Evolutionary conservation across 2,888 invertebrate species (phyloP).

Genomic region (Sicus ferrugineus): DNA sequence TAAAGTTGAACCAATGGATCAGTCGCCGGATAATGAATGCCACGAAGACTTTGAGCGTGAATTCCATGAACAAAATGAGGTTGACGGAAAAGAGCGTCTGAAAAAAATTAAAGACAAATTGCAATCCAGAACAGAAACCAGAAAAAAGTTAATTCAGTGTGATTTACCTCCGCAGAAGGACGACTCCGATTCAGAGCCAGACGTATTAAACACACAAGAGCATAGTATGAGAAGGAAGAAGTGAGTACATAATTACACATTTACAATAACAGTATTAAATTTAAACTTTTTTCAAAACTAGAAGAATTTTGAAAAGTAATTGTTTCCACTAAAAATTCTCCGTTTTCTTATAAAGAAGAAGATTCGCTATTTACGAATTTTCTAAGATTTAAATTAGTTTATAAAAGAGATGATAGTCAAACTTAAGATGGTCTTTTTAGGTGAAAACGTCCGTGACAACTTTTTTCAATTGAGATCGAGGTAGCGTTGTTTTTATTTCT

Average conservation of each 20-base stretch:
- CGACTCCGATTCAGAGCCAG: constrained; percentile 66
- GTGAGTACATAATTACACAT: constrained; percentile 61
- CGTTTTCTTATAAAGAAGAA: too few relatives aligned
- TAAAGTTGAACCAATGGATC: constrained; percentile 38
- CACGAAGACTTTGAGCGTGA: constrained; percentile 47
- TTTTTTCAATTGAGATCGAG: too few relatives aligned
- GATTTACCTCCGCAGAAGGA: constrained; percentile 23
- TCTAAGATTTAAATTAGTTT: too few relatives aligned
- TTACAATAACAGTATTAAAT: not conserved
- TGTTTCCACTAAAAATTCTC: too few relatives aligned
- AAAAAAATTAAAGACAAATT: constrained; percentile 65
- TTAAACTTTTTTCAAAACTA: not conserved
- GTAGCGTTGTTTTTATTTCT: too few relatives aligned
- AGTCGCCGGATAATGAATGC: constrained; percentile 27
- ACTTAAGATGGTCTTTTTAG: too few relatives aligned
- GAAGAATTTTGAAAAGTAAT: too few relatives aligned
- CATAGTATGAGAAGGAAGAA: constrained; percentile 67
- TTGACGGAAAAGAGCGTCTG: constrained; percentile 46
- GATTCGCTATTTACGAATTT: too few relatives aligned
- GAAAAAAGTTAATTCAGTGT: too few relatives aligned
- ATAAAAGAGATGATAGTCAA: too few relatives aligned
- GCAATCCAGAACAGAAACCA: constrained; percentile 29
- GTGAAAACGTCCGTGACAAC: too few relatives aligned
- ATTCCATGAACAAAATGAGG: constrained; percentile 58
- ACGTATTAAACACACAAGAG: constrained; percentile 71